Evolutionary conservation across 2,113 vertebrate genomes (phyloP).

Genomic region (Python bivittatus): DNA sequence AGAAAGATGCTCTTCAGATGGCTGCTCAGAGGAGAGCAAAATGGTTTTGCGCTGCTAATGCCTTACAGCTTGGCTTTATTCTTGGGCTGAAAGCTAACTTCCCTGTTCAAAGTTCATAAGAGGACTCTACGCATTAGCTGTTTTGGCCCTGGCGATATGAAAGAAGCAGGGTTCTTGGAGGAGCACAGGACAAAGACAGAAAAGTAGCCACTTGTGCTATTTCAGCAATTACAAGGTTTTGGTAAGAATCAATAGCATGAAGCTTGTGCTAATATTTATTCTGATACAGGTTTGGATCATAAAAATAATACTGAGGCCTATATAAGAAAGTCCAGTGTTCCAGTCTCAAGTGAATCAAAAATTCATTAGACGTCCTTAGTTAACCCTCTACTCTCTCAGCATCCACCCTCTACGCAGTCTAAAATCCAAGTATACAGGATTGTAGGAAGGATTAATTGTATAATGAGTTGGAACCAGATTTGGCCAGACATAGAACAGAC

Average conservation of each 20-base stretch:
- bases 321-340: background rate
- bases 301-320: background rate
- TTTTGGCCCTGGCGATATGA: constrained; percentile 49
- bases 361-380: background rate
- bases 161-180: constrained; percentile 39
- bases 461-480: background rate
- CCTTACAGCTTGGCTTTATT: constrained; percentile 71
- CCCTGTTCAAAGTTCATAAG: constrained; percentile 70
- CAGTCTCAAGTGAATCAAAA: background rate
- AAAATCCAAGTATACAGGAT: background rate
- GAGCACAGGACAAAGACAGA: background rate
- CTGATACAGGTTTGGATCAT: background rate
- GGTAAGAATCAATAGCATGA: constrained; percentile 2
- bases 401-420: background rate
- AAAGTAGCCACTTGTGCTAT: constrained; percentile 41
- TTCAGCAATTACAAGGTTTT: constrained; percentile 16
- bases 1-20: constrained; percentile 60
- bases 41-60: constrained; percentile 66
- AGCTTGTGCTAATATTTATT: constrained; percentile 17
- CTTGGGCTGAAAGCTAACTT: constrained; percentile 62
- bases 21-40: constrained; percentile 62
- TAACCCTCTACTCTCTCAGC: background rate
- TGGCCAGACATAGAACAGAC: background rate
- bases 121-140: constrained; percentile 62
- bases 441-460: background rate